phyloP scores from a whole-genome alignment of 2,113 vertebrate species.

The Puntigrus tetrazona region DNA sequence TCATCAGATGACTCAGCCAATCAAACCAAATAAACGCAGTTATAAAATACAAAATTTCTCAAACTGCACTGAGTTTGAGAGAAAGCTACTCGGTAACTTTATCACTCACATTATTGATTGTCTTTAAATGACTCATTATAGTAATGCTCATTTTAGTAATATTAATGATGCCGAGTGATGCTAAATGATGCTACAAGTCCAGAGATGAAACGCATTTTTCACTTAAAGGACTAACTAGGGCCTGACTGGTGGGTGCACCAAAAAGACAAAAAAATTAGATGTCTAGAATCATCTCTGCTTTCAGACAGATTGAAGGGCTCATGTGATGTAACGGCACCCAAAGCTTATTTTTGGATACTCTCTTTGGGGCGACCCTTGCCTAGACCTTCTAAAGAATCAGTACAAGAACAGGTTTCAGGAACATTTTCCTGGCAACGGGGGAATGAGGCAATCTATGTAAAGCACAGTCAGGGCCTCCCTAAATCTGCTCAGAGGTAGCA shows the following conservation, averaged over 20 bases:
- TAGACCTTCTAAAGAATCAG: constrained; percentile 27
- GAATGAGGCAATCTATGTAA: constrained; percentile 29
- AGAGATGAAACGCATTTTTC: neutral
- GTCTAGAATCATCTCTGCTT: neutral
- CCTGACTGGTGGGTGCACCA: neutral
- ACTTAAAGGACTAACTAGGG: neutral
- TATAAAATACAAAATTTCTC: neutral
- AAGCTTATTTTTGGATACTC: constrained; percentile 38
- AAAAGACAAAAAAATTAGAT: neutral
- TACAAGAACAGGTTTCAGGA: constrained; percentile 10
- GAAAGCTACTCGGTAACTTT: neutral
- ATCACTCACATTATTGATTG: neutral
- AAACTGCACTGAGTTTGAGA: neutral
- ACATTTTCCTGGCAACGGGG: constrained; percentile 3
- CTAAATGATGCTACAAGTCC: neutral
- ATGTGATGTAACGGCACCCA: constrained; percentile 1
- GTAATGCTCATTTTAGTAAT: neutral
- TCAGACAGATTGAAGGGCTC: neutral
- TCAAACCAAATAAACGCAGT: neutral
- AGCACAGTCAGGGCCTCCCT: constrained; percentile 6
- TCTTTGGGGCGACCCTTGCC: constrained; percentile 28
- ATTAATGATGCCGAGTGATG: neutral
- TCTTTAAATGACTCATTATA: constrained; percentile 6
- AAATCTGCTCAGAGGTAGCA: constrained; percentile 33
- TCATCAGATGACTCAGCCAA: constrained; percentile 10